Conservation (phyloP, 1,140 invertebrate species). For the Hyposmocoma kahamanoa region DNA sequence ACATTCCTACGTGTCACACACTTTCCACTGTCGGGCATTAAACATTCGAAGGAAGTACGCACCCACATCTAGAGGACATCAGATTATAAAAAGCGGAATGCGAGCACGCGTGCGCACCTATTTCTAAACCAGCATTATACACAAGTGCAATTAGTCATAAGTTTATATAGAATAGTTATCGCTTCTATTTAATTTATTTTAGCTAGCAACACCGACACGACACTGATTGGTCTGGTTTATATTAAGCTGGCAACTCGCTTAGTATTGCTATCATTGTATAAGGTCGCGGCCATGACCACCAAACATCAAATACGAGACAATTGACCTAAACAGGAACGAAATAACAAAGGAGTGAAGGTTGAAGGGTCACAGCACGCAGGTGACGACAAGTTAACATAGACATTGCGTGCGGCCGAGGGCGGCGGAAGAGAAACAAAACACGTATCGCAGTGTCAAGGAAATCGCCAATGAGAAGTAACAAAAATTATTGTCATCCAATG, state of each 20-base stretch:
- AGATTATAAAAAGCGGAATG: too few species aligned
- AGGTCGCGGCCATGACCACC: not conserved
- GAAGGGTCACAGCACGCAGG: not conserved
- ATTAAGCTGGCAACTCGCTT: constrained; percentile 32
- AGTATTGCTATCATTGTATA: constrained; percentile 48
- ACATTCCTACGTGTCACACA: too few species aligned
- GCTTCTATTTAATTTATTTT: constrained; percentile 29
- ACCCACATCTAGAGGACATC: too few species aligned
- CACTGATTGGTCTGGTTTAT: constrained; percentile 59
- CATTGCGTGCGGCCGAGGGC: too few species aligned
- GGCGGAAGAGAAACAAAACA: constrained; percentile 9
- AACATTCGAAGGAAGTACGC: too few species aligned
- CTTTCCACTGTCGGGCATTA: too few species aligned
- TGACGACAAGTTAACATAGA: not conserved
- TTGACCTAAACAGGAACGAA: not conserved
- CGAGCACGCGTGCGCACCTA: constrained; percentile 9
- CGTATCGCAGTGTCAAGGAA: constrained; percentile 23
- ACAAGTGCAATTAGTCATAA: constrained; percentile 32
- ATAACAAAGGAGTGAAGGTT: not conserved
- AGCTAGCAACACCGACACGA: constrained; percentile 61
- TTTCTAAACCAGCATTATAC: constrained; percentile 28
- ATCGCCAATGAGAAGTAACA: constrained; percentile 44
- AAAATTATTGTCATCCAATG: constrained; percentile 73
- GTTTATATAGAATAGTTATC: constrained; percentile 37
- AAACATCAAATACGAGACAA: not conserved